Conservation (phyloP, 2,113 vertebrate species). For the Silurus glanis region DNA sequence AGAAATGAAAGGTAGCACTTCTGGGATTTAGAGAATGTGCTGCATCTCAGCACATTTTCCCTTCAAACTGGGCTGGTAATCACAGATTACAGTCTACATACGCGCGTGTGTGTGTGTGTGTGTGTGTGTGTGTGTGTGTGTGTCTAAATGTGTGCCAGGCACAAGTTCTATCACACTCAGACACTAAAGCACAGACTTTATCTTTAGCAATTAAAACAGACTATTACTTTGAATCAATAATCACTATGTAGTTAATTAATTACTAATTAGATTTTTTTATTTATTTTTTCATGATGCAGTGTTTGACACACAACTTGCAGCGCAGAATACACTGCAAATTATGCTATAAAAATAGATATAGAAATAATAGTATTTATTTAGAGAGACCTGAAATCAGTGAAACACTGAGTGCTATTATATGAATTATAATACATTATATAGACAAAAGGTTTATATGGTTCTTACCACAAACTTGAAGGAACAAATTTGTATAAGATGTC, state of each 20-base stretch:
- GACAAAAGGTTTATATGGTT: too few species aligned
- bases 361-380: too few species aligned
- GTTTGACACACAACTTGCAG: too few species aligned
- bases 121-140: conserved; percentile 16
- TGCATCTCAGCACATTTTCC: conserved; percentile 76
- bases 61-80: conserved; percentile 73
- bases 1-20: conserved; percentile 77
- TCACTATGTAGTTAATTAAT: neutral
- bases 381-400: too few species aligned
- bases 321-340: neutral
- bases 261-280: neutral
- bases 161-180: conserved; percentile 8
- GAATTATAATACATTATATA: too few species aligned
- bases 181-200: conserved; percentile 2
- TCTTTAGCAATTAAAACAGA: conserved; percentile 1
- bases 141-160: neutral
- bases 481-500: too few species aligned
- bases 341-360: neutral
- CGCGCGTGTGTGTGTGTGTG: neutral
- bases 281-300: neutral
- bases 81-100: conserved; percentile 71
- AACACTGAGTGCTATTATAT: too few species aligned
- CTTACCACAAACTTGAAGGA: too few species aligned
- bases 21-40: conserved; percentile 77
- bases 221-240: conserved; percentile 3